Conservation (phyloP, 1,140 invertebrate genomes). For the Helicorthomorpha holstii region DNA sequence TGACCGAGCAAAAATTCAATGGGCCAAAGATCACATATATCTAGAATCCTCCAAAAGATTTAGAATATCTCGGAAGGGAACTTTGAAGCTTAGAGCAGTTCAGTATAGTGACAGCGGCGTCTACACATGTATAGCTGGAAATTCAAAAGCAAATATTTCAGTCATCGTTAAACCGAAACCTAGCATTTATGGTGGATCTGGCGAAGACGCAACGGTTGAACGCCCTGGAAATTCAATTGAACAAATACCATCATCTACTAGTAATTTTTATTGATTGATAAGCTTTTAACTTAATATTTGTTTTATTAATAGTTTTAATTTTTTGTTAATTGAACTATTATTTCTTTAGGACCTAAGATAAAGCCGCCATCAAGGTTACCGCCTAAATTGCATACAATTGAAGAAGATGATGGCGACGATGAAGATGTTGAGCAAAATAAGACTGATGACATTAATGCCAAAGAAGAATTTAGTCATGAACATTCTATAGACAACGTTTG, state of each 20-base stretch:
- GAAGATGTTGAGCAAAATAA: neutral
- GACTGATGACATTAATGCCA: neutral
- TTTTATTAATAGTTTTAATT: neutral
- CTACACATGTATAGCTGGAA: conserved; percentile 50
- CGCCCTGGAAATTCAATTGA: conserved; percentile 4
- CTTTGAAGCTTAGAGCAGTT: conserved; percentile 58
- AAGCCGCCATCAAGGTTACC: neutral
- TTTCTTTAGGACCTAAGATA: neutral
- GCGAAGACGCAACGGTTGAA: conserved; percentile 13
- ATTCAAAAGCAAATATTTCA: conserved; percentile 18
- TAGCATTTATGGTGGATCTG: conserved; percentile 4
- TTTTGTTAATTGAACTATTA: conserved; percentile 3
- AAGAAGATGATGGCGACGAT: conserved; percentile 1
- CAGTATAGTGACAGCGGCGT: conserved; percentile 54
- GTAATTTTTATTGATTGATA: no score
- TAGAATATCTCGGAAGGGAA: conserved; percentile 70
- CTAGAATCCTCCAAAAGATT: conserved; percentile 21
- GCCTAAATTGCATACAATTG: conserved; percentile 1
- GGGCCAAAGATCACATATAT: conserved; percentile 59
- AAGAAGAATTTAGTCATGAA: neutral
- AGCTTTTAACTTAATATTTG: neutral
- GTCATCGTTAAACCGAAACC: conserved; percentile 16
- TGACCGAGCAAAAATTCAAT: conserved; percentile 49
- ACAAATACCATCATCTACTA: neutral
- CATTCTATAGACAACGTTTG: neutral